Base-by-base conservation (phyloP, 53 echinoderm and acorn worm species). In the Stichopus horrens region DNA sequence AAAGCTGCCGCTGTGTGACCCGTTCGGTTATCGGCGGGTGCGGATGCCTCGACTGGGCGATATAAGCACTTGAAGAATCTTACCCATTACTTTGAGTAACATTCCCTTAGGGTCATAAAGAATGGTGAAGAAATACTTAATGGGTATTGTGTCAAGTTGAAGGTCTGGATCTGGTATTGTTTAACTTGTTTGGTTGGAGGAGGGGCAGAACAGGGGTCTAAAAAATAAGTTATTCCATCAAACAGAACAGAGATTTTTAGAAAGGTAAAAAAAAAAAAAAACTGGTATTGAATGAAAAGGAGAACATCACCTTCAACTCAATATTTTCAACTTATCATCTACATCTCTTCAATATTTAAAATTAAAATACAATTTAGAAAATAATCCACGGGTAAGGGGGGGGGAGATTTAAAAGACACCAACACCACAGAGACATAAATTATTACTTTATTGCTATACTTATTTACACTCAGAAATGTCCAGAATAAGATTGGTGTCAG, bases 71-170 rank as follows among this genome's bases (percentile, higher is more conserved):
- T 63, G 16, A 63, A 63, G 63, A 63, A 16, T 63, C 63, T 63
- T 63, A 63, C 63, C 63, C 63, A 63, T 63, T 63, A 63, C 63
- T 63, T 63, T 63, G 63, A 63, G 63, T 63, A 63, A 63, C 63
- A 63, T 63, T 63, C 63, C 63, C 63, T 16, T 63, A 63, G 63
- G 37, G 63, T 63, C 63, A 63, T 63, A 63, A 13, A 13, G 63
- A 16, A 16, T 63, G 63, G 63, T 16, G 16, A 63, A 63, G 63
- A 63, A 63, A 63, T 63, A 63, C 63, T 63, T 63, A 63, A 63
- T 63, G 63, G 63, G 11, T 63, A 63, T 63, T 63, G 63, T 63
- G 63, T 63, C 63, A 63, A 63, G 63, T 63, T 63, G 63, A 16
- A 63, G 63, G 5, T 63, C 63, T 63, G 10, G 16, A 10, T 63